A percentile compares a stretch with the other conserved stretches of the same genome.
Evolutionary conservation across 2,113 vertebrate genomes (phyloP).

Genomic region (Neodontobutis hainanensis): DNA sequence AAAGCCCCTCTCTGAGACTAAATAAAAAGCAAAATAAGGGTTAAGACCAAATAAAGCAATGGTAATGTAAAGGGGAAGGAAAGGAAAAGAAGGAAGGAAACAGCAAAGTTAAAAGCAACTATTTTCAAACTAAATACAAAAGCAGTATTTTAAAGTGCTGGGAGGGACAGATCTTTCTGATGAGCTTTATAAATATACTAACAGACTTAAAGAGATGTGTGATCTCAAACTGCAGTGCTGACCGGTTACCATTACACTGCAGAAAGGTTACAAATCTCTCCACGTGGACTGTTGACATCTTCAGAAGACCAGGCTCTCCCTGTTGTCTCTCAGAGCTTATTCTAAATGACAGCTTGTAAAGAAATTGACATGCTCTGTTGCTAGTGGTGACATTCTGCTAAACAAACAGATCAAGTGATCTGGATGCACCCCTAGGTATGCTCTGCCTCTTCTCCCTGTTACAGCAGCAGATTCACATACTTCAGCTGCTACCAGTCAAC

Average conservation of each 20-base stretch:
- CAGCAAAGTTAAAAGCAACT: constrained; percentile 5
- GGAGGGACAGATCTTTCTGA: neutral
- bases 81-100: constrained; percentile 37
- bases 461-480: constrained; percentile 52
- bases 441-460: constrained; percentile 61
- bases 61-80: constrained; percentile 39
- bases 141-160: neutral
- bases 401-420: constrained; percentile 75
- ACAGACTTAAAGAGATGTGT: constrained; percentile 23
- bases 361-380: constrained; percentile 56
- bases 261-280: constrained; percentile 18
- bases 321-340: constrained; percentile 34
- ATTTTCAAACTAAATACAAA: constrained; percentile 11
- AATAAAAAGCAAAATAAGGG: constrained; percentile 52
- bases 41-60: constrained; percentile 27
- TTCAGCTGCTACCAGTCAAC: constrained; percentile 34
- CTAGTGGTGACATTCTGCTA: constrained; percentile 62
- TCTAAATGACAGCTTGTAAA: constrained; percentile 37
- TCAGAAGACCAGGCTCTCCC: constrained; percentile 25
- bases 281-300: constrained; percentile 28
- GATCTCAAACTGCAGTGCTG: neutral
- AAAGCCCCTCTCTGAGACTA: constrained; percentile 51
- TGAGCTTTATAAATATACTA: neutral
- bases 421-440: constrained; percentile 67
- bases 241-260: constrained; percentile 18